These are phyloP conservation scores for Erithacus rubecula DNA, from an alignment of 2,797 vertebrate genomes.

Conservation along the genomic window DNA sequence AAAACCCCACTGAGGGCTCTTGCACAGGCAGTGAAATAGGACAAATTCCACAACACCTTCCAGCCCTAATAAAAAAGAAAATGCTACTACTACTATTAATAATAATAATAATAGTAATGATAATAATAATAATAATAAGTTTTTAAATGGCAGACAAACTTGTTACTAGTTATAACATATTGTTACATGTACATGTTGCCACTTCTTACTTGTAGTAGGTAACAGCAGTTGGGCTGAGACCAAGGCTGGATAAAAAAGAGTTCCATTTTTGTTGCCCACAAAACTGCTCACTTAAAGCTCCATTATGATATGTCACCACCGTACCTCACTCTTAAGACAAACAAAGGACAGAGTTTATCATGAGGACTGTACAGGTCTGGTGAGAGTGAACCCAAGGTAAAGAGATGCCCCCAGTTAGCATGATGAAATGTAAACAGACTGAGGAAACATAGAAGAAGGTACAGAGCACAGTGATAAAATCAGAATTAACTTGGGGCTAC, in stretches of 20 bases:
- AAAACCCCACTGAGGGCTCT: fast-evolving
- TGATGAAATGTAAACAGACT: background rate
- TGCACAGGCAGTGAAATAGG: background rate
- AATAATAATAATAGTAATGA: no score
- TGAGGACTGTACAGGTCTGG: background rate
- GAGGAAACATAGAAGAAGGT: background rate
- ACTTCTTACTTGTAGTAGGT: background rate
- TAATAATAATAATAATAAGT: no score
- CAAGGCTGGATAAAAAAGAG: background rate
- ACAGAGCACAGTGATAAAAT: background rate
- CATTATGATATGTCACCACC: background rate
- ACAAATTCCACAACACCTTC: background rate
- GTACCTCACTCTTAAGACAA: background rate
- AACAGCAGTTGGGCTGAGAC: background rate
- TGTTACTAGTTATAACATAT: background rate
- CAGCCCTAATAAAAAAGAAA: background rate
- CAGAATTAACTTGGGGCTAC: background rate
- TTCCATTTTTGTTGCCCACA: background rate
- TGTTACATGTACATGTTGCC: fast-evolving
- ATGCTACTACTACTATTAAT: no score
- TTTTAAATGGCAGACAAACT: background rate
- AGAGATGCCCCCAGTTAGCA: background rate
- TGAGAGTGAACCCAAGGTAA: background rate
- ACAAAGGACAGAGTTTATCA: background rate
- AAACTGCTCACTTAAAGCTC: background rate